A percentile compares a stretch with the other conserved stretches of the same genome.
These are phyloP conservation scores for Meriones psammophilus DNA, from an alignment of 2,797 vertebrate species.

Conservation along the genomic window DNA sequence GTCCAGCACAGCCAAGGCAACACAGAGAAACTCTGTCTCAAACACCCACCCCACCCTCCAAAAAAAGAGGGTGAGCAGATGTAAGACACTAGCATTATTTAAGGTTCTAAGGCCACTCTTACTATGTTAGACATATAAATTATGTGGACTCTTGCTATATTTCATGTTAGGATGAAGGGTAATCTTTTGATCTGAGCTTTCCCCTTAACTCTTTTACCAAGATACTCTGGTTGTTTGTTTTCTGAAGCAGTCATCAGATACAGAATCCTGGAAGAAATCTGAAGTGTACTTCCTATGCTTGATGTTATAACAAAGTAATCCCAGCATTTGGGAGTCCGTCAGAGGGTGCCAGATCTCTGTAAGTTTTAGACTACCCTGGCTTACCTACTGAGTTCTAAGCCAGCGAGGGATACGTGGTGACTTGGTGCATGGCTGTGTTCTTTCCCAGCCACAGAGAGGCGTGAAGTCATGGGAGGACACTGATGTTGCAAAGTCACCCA, in stretches of 20 bases:
- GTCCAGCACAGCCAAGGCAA: too few relatives aligned
- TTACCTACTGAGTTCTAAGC: background rate
- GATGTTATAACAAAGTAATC: background rate
- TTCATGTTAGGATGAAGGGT: conserved; percentile 59
- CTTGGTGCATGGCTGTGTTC: background rate
- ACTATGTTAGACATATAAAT: background rate
- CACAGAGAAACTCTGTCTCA: too few relatives aligned
- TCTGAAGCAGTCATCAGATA: conserved; percentile 39
- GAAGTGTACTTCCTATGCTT: background rate
- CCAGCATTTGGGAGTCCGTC: background rate
- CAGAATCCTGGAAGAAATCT: conserved; percentile 51
- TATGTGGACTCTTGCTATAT: background rate
- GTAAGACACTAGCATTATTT: background rate
- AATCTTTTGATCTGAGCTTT: conserved; percentile 43
- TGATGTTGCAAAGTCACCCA: background rate
- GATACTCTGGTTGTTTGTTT: conserved; percentile 20
- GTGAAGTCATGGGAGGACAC: background rate
- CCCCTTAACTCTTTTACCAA: conserved; percentile 14
- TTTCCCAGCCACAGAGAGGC: background rate
- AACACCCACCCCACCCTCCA: too few relatives aligned
- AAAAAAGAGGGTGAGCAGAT: background rate
- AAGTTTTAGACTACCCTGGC: background rate
- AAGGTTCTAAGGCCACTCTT: background rate
- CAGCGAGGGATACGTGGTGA: background rate
- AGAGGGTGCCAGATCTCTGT: background rate